Percentiles rank a stretch among this genome's conserved stretches.
phyloP scores from a whole-genome alignment of 2,113 vertebrate species.

The Rhinogobius similis region DNA sequence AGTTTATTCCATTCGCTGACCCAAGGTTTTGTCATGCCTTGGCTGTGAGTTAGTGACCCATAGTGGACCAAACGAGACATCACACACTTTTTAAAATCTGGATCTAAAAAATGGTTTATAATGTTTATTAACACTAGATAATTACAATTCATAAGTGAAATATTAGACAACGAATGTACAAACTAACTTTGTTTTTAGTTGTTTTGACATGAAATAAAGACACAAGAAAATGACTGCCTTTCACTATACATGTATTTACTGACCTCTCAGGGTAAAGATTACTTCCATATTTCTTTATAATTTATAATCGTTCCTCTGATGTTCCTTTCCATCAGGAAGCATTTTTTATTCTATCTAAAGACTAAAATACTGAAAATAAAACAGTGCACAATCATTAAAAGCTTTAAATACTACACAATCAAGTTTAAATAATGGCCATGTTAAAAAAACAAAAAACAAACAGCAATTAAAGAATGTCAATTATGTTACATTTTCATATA shows the following conservation, averaged over 20 bases:
- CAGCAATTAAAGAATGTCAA: conserved; percentile 16
- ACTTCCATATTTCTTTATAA: background rate
- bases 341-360: background rate
- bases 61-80: background rate
- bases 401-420: conserved; percentile 24
- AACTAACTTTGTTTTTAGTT: background rate
- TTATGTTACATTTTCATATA: conserved; percentile 17
- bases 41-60: background rate
- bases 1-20: too few relatives aligned
- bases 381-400: conserved; percentile 22
- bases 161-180: background rate
- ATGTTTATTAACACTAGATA: background rate
- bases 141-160: background rate
- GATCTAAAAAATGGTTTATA: background rate
- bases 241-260: background rate
- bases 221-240: background rate
- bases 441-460: background rate
- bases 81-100: background rate
- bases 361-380: background rate
- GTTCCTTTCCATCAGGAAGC: background rate
- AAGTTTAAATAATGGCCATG: conserved; percentile 26
- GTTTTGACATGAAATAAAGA: background rate
- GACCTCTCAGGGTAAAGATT: background rate
- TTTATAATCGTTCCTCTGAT: background rate
- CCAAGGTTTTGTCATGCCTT: background rate